These are phyloP conservation scores for Conger conger DNA, from an alignment of 2,113 vertebrate genomes.

Conservation along the genomic window DNA sequence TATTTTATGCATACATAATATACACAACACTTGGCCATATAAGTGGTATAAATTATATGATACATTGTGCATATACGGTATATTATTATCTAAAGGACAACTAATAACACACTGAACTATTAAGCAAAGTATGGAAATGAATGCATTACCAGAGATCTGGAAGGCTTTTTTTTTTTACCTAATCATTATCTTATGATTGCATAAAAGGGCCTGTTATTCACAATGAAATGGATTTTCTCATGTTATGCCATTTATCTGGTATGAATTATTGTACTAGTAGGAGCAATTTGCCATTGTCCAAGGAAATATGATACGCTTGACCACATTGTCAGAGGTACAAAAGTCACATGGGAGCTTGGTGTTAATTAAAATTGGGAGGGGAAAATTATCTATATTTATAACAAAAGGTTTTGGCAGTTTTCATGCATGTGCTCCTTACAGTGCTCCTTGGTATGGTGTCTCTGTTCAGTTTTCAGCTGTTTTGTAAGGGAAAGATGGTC, in stretches of 20 bases:
- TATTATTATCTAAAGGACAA: not conserved
- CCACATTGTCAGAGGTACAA: too few relatives aligned
- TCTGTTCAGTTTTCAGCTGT: constrained; percentile 69
- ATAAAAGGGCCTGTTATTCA: not conserved
- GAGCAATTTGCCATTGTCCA: not conserved
- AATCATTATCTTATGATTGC: not conserved
- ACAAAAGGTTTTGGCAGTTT: too few relatives aligned
- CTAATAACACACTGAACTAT: too few relatives aligned
- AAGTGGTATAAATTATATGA: not conserved
- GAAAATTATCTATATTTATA: too few relatives aligned
- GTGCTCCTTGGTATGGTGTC: too few relatives aligned
- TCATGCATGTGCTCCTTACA: too few relatives aligned
- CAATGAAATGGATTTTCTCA: not conserved
- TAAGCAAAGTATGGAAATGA: not conserved
- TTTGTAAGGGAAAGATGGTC: constrained; percentile 75
- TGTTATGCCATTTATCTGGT: not conserved
- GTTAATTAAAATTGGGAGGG: too few relatives aligned
- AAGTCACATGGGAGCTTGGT: too few relatives aligned
- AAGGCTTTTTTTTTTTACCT: not conserved
- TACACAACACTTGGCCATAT: not conserved
- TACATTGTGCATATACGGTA: not conserved
- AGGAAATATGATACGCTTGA: too few relatives aligned
- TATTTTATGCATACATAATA: not conserved
- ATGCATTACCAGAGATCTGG: not conserved
- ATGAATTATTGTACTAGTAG: not conserved